Conservation (phyloP, 2,888 invertebrate species). For the Parnassius orleans region DNA sequence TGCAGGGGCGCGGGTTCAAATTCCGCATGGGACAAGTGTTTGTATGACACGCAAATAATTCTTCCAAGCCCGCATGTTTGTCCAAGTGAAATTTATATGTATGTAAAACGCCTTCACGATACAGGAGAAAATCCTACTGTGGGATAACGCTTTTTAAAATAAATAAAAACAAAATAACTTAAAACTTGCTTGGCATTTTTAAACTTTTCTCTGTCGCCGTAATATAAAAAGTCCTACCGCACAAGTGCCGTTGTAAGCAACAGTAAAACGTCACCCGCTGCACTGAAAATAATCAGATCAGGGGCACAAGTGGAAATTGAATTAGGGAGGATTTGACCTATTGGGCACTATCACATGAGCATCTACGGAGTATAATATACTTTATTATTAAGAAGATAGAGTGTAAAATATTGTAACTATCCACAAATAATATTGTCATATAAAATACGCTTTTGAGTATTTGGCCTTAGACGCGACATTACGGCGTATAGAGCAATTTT, state of each 20-base stretch:
- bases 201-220: background rate
- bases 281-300: constrained; percentile 71
- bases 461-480: constrained; percentile 30
- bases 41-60: too few species aligned
- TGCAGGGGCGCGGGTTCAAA: too few species aligned
- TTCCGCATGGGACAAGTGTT: too few species aligned
- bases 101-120: too few species aligned
- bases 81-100: too few species aligned
- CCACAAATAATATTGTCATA: background rate
- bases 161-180: too few species aligned
- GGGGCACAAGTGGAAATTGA: constrained; percentile 70
- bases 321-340: constrained; percentile 73
- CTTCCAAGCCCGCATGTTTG: too few species aligned
- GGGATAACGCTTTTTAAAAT: too few species aligned
- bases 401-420: constrained; percentile 20
- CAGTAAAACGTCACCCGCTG: constrained; percentile 55
- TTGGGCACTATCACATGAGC: constrained; percentile 36
- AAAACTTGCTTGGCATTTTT: too few species aligned
- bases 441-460: constrained; percentile 27
- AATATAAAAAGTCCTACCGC: constrained; percentile 28
- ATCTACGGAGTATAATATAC: constrained; percentile 22
- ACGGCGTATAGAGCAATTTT: background rate
- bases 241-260: constrained; percentile 40
- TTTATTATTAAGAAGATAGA: constrained; percentile 1
- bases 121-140: too few species aligned